These are phyloP conservation scores for Manacus vitellinus DNA, from an alignment of 2,113 vertebrate species.

Conservation along the genomic window DNA sequence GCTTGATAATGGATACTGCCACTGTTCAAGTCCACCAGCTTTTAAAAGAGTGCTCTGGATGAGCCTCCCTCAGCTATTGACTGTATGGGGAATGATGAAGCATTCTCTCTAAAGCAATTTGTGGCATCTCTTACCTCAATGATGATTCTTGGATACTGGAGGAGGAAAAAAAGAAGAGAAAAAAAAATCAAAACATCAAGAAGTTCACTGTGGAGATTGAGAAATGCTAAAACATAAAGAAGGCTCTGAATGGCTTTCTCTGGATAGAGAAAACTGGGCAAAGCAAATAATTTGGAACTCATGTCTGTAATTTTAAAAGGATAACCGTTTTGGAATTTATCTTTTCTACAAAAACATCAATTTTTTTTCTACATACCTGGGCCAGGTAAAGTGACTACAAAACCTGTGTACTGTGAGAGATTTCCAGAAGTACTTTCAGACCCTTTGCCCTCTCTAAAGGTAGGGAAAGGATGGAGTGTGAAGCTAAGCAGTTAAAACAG, in stretches of 20 bases:
- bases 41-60: background rate
- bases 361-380: background rate
- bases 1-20: background rate
- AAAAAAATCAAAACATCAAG: background rate
- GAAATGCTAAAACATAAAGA: background rate
- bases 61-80: background rate
- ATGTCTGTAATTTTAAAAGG: background rate
- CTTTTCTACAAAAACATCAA: background rate
- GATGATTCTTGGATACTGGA: constrained; percentile 57
- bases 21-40: background rate
- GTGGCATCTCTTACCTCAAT: constrained; percentile 51
- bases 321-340: background rate
- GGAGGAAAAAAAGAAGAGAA: background rate
- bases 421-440: background rate
- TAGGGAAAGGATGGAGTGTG: background rate
- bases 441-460: background rate
- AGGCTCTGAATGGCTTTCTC: background rate
- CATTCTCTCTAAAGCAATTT: background rate
- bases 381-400: background rate
- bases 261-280: background rate
- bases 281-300: background rate
- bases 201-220: background rate
- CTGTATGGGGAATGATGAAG: background rate
- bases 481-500: background rate
- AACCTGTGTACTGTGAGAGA: background rate